These are phyloP conservation scores for Gnatocerus cornutus DNA, from an alignment of 2,888 invertebrate species.

Conservation along the genomic window DNA sequence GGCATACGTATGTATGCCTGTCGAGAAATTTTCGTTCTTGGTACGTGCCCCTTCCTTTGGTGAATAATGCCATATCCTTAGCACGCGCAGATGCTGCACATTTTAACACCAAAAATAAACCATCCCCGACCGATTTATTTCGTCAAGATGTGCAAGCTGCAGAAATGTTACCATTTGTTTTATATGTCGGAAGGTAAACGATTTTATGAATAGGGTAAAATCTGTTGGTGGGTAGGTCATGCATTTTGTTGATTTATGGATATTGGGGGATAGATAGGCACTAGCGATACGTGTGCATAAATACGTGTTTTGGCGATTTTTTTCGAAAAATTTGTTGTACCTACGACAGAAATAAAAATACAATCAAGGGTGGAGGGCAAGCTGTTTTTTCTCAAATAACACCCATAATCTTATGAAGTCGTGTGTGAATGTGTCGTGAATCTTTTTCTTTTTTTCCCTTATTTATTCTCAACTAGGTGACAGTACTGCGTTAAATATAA, in stretches of 20 bases:
- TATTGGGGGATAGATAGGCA: too few species aligned
- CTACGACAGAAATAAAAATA: too few species aligned
- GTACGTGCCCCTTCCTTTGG: conserved; percentile 43
- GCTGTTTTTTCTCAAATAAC: too few species aligned
- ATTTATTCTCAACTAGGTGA: conserved; percentile 28
- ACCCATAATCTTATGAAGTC: too few species aligned
- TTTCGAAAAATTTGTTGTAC: too few species aligned
- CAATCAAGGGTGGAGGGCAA: too few species aligned
- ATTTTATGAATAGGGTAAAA: conserved; percentile 28
- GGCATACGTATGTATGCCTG: conserved; percentile 38
- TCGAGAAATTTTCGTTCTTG: conserved; percentile 40
- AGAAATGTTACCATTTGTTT: conserved; percentile 41
- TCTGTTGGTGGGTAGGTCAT: neutral
- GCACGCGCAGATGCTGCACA: conserved; percentile 48
- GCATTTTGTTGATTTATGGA: too few species aligned
- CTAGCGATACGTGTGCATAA: too few species aligned
- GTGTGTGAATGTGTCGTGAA: too few species aligned
- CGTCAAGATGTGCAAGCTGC: conserved; percentile 47
- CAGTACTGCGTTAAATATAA: conserved; percentile 43
- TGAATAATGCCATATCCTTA: conserved; percentile 40
- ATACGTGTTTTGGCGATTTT: too few species aligned
- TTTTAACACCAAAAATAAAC: conserved; percentile 48
- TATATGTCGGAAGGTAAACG: conserved; percentile 32
- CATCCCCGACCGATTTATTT: conserved; percentile 45
- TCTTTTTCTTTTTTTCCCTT: neutral